Conservation (phyloP, 2,888 invertebrate species). For the Tryphoninae sp. region DNA sequence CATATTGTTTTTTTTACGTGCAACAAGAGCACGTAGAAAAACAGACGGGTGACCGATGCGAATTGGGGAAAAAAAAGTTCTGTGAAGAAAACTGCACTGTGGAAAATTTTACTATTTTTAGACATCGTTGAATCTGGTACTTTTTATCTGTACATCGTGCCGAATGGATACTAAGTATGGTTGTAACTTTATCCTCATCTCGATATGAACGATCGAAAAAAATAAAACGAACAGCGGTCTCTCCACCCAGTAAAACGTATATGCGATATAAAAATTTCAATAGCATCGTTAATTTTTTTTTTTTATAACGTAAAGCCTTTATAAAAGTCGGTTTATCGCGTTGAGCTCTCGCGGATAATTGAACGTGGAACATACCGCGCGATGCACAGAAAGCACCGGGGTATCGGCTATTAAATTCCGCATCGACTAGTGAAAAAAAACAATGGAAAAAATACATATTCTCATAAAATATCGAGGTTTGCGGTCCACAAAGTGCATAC, state of each 20-base stretch:
- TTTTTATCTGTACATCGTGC: too few relatives aligned
- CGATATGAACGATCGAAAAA: neutral
- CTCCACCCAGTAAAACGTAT: neutral
- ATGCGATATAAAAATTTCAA: constrained; percentile 15
- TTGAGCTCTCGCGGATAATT: constrained; percentile 7
- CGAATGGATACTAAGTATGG: too few relatives aligned
- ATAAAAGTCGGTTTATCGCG: neutral
- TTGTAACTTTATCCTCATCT: neutral
- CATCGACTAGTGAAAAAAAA: constrained; percentile 2
- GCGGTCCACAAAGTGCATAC: too few relatives aligned
- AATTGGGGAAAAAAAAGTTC: neutral
- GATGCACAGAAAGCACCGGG: neutral
- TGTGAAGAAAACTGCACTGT: neutral
- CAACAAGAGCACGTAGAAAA: neutral
- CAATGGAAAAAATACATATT: neutral
- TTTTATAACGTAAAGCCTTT: neutral
- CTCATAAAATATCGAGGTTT: neutral
- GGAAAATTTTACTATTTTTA: neutral
- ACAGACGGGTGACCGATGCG: neutral
- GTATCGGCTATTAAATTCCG: constrained; percentile 6
- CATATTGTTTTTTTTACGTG: too few relatives aligned
- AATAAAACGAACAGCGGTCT: neutral
- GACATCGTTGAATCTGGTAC: neutral
- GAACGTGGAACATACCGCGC: neutral
- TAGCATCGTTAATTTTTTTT: constrained; percentile 1